Base-by-base conservation (phyloP, 1,140 invertebrate species). In the Zaprionus africanus region DNA sequence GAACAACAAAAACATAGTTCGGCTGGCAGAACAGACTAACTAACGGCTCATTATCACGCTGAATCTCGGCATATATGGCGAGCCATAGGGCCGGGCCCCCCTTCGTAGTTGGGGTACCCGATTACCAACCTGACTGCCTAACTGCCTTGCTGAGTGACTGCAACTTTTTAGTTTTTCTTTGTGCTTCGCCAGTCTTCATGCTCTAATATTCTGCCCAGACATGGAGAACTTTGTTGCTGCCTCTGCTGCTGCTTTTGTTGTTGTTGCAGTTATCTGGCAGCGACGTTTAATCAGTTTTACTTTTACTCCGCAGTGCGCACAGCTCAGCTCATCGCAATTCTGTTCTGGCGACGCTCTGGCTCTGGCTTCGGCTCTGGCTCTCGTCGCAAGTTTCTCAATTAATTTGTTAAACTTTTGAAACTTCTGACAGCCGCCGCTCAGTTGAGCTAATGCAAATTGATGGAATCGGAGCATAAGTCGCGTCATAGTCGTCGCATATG, bases 371-470 rank as follows among this genome's bases (percentile, higher is more conserved):
- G n/a, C 41, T 46, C 7, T 9, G 41, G n/a, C 46, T 28, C 34
- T 43, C 49, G 57, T 15, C 53, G 74, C 57, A 87, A 88, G 81
- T 90, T 88, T 90, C 82, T 72, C 81, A 90, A 88, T 88, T 88
- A 88, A 84, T 76, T 79, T 81, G 61, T 65, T 76, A 84, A 88
- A 90, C 49, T 88, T 88, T 81, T 46, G 74, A 65, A 74, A 64
- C 60, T 81, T 88, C 31, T 88, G 83, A 81, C 82, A 72, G 68
- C 78, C 57, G 51, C 46, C 57, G 54, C 74, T 36, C 62, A 63
- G 65, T 46, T 68, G 67, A 54, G 75, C 57, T 90, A 84, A 79
- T 87, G 74, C 80, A 80, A 83, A 74, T 68, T 82, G 84, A 88
- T 87, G 59, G 76, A 71, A 81, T 46, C 60, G 71, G 76, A 69